Base-by-base conservation (phyloP, 1,140 invertebrate species). In the Halesus radiatus region DNA sequence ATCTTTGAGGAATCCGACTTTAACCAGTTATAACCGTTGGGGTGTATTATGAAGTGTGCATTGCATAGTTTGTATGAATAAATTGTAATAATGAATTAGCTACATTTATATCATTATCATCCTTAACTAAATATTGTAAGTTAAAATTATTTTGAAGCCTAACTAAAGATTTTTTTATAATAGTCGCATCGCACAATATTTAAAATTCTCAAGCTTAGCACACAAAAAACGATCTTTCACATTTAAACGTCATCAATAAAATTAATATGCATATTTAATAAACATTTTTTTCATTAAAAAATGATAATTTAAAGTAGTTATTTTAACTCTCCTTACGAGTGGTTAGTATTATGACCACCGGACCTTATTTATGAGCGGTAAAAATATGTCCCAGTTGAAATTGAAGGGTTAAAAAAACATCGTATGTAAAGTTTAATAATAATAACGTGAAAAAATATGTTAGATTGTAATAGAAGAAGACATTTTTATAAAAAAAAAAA, bases 211-310 rank as follows among this genome's bases (percentile, higher is more conserved):
- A 66, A 66, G 62, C 62, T 66, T 66, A 66, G 62, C 62, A 15
- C 8, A 66, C n/a, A 37, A 26, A 64, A 66, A 66, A 66, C 15
- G 13, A 13, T 45, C 37, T 66, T n/a, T 37, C 23, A 29, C 13
- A 66, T 26, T 29, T 29, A 45, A 66, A 66, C 62, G 62, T 16
- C n/a, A n/a, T 66, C 32, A 3, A 66, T 66, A 66, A 66, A 66
- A 66, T 66, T 15, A 66, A 66, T 66, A 26, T 15, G 3, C 62
- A 66, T 66, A 66, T 66, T 66, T 66, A 66, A 66, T 66, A 29
- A 66, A 29, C 26, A 29, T 22, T 23, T 18, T 60, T 18, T 22
- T 22, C 0, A 60, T 13, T 10, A 60, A 60, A 45, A 45, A 45
- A 13, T 45, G 5, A 45, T 45, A 45, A 45, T 45, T 8, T 10